Evolutionary conservation across 2,113 vertebrate species (phyloP).

Genomic region (Cololabis saira): DNA sequence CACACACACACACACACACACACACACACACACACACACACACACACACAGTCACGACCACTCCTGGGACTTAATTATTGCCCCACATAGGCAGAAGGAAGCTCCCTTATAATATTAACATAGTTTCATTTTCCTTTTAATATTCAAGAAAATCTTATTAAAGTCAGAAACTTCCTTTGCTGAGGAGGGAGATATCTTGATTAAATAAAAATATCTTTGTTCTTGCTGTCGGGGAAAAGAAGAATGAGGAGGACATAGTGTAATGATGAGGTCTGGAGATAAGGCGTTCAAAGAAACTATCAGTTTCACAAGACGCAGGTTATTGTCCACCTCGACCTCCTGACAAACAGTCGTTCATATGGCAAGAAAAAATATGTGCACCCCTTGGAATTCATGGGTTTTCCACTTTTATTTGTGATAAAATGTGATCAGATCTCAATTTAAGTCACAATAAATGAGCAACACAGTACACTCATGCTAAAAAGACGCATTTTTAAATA

Average conservation of each 20-base stretch:
- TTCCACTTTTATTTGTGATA: background rate
- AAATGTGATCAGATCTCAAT: no score
- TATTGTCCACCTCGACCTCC: slow-evolving; percentile 20
- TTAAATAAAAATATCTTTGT: slow-evolving; percentile 61
- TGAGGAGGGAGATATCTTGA: slow-evolving; percentile 53
- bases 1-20: slow-evolving; percentile 1
- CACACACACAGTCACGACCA: slow-evolving; percentile 23
- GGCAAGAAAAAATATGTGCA: background rate
- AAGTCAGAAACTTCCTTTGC: slow-evolving; percentile 28
- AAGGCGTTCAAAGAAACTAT: slow-evolving; percentile 53
- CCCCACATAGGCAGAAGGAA: slow-evolving; percentile 55
- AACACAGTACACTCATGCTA: no score
- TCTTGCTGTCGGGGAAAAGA: slow-evolving; percentile 39
- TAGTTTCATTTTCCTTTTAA: slow-evolving; percentile 64
- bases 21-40: slow-evolving; percentile 15
- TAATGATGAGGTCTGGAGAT: slow-evolving; percentile 42
- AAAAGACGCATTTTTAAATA: no score
- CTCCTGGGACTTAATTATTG: slow-evolving; percentile 78
- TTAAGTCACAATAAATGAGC: no score
- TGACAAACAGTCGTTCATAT: background rate
- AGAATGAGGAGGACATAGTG: slow-evolving; percentile 14
- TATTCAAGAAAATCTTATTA: slow-evolving; percentile 70
- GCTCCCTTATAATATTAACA: slow-evolving; percentile 70
- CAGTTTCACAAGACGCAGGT: slow-evolving; percentile 33
- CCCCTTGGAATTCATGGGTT: slow-evolving; percentile 4